Percentiles rank a stretch among this genome's conserved stretches.
These are phyloP conservation scores for human (Homo sapiens) DNA, from an alignment of 2,113 vertebrate species.

Conservation along the genomic window GRCh38 chrX:8890001-8890500, in stretches of 20 bases:
- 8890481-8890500: background rate
- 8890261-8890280: background rate
- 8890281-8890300: background rate
- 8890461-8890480: background rate
- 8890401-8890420: background rate
- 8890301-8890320: background rate
- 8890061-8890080: background rate
- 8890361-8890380: background rate
- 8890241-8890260: background rate
- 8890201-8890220: background rate
- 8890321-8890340: fast-evolving
- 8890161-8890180: background rate
- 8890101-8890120: background rate
- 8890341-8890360: fast-evolving
- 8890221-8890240: background rate
- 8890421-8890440: background rate
- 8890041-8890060: background rate
- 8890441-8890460: background rate
- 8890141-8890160: background rate
- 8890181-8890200: background rate
- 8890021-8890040: background rate
- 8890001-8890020: background rate
- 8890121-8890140: background rate
- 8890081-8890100: background rate
- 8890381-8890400: fast-evolving